Conservation (phyloP, 1,140 invertebrate genomes). For the Drosophila novamexicana region DNA sequence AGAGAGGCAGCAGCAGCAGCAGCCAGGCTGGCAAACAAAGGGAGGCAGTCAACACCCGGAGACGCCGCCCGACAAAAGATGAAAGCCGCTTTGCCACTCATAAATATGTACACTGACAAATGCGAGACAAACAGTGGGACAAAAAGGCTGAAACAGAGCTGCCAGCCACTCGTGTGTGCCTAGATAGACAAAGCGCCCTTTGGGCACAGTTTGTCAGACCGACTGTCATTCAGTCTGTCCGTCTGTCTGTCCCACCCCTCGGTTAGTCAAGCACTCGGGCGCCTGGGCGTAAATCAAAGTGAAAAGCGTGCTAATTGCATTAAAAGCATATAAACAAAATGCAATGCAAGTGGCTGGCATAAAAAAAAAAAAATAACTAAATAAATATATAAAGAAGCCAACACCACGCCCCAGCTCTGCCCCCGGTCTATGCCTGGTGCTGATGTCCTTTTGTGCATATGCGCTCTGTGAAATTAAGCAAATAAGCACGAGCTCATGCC, state of each 20-base stretch:
- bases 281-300: conserved; percentile 79
- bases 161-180: conserved; percentile 45
- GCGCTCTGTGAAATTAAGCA: conserved; percentile 76
- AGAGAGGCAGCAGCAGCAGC: conserved; percentile 10
- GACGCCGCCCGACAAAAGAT: conserved; percentile 59
- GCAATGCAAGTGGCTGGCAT: conserved; percentile 80
- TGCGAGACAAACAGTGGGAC: conserved; percentile 32
- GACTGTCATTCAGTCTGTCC: conserved; percentile 14
- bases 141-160: background rate
- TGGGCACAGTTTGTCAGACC: conserved; percentile 51
- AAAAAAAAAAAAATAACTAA: conserved; percentile 51
- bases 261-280: conserved; percentile 49
- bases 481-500: conserved; percentile 60
- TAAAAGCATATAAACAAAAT: conserved; percentile 83
- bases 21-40: conserved; percentile 28
- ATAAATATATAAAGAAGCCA: conserved; percentile 43
- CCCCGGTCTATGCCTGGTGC: conserved; percentile 5
- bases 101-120: conserved; percentile 62
- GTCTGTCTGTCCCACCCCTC: background rate
- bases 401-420: conserved; percentile 1
- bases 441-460: conserved; percentile 66
- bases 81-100: conserved; percentile 67
- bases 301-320: conserved; percentile 82
- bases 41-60: conserved; percentile 24
- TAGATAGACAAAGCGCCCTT: conserved; percentile 46